A percentile compares a stretch with the other conserved stretches of the same genome.
Conservation (phyloP, 2,113 vertebrate genomes). For the Buteo buteo region DNA sequence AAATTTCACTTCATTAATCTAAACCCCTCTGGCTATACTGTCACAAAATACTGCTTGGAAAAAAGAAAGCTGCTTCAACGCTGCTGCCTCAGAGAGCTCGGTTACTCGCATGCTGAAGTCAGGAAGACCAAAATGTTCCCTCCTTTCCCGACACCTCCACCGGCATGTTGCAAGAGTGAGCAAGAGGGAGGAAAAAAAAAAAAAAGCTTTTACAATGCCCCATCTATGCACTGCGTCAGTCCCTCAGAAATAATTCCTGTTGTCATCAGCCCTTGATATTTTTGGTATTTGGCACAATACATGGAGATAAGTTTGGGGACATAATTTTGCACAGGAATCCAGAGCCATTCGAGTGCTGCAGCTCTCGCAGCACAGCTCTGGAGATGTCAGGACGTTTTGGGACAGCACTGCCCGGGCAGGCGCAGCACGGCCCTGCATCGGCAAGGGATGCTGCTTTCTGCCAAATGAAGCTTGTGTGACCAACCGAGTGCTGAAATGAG, state of each 20-base stretch:
- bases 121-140: background rate
- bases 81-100: background rate
- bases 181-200: background rate
- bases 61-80: background rate
- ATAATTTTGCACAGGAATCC: background rate
- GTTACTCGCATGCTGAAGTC: background rate
- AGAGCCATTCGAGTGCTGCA: background rate
- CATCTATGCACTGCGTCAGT: background rate
- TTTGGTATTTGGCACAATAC: background rate
- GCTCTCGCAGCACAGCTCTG: background rate
- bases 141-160: background rate
- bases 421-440: background rate
- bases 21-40: background rate
- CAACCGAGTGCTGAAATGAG: fast-evolving
- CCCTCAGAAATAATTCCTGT: background rate
- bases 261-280: background rate
- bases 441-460: background rate
- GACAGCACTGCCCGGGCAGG: background rate
- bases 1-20: background rate
- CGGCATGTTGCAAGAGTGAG: background rate
- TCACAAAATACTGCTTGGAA: background rate
- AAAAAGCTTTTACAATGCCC: background rate
- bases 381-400: background rate
- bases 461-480: background rate
- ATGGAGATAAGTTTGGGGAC: background rate